Evolutionary conservation across 2,797 vertebrate species (phyloP).

Genomic region (Acomys russatus): DNA sequence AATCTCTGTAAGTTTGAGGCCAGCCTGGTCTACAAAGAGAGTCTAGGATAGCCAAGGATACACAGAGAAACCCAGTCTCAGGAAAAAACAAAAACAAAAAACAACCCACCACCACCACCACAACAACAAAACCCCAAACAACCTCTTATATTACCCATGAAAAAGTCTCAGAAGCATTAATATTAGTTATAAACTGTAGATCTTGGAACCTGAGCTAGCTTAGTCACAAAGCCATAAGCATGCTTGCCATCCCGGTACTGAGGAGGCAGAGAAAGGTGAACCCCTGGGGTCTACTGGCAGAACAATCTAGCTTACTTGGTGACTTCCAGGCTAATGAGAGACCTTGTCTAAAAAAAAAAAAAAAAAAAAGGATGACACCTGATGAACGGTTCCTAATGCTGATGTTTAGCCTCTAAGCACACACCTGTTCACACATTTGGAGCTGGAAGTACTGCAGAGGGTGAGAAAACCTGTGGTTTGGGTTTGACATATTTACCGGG

Average conservation of each 20-base stretch:
- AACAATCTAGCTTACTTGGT: not conserved
- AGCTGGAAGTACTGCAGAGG: not conserved
- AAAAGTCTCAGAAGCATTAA: constrained; percentile 11
- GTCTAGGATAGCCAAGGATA: too few species aligned
- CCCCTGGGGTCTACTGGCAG: not conserved
- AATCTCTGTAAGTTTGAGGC: too few species aligned
- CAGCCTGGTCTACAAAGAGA: too few species aligned
- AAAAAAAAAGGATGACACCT: not conserved
- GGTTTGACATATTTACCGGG: not conserved
- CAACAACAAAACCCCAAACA: too few species aligned
- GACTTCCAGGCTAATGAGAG: not conserved
- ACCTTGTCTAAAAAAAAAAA: not conserved
- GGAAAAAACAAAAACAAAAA: too few species aligned
- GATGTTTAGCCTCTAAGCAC: not conserved
- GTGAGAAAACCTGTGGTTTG: not conserved
- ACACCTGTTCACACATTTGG: not conserved
- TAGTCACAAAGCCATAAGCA: not conserved
- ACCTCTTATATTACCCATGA: not conserved
- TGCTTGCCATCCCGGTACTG: not conserved
- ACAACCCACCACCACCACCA: too few species aligned
- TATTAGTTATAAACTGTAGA: not conserved
- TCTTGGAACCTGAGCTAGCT: not conserved
- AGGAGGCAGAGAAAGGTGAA: not conserved
- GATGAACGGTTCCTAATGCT: not conserved
- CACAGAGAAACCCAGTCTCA: too few species aligned